A percentile compares a stretch with the other conserved stretches of the same genome.
These are phyloP conservation scores for Hylyphantes graminicola DNA, from an alignment of 1,140 invertebrate genomes.

Conservation along the genomic window DNA sequence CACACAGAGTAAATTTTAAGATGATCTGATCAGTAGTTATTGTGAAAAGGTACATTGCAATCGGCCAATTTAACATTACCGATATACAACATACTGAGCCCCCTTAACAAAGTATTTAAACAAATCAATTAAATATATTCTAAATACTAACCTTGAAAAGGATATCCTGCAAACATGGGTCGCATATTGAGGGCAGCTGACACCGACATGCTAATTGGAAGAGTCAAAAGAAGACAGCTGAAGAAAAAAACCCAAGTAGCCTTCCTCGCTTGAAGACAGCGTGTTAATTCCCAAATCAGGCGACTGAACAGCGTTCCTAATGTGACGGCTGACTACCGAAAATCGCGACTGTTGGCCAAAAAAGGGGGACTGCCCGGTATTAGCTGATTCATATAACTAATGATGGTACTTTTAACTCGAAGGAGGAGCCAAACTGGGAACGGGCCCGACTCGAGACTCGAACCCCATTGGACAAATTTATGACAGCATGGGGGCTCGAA, in stretches of 20 bases:
- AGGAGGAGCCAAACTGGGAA: constrained; percentile 10
- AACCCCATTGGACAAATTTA: constrained; percentile 9
- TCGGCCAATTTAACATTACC: too few relatives aligned
- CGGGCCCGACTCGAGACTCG: not conserved
- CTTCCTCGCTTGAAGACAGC: not conserved
- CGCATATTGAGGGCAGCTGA: constrained; percentile 82
- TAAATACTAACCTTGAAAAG: constrained; percentile 82
- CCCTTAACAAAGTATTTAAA: too few relatives aligned
- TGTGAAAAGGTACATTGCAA: too few relatives aligned
- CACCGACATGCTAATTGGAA: constrained; percentile 76
- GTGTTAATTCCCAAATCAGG: constrained; percentile 9
- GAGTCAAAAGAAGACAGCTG: not conserved
- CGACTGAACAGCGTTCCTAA: constrained; percentile 6
- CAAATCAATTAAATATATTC: too few relatives aligned
- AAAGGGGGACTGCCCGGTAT: not conserved
- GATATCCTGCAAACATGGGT: constrained; percentile 89
- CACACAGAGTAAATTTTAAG: too few relatives aligned
- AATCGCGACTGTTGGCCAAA: not conserved
- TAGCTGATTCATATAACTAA: constrained; percentile 39
- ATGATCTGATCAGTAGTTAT: too few relatives aligned
- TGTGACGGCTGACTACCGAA: constrained; percentile 7
- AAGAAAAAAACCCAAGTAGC: not conserved
- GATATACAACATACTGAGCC: too few relatives aligned
- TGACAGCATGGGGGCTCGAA: not conserved
- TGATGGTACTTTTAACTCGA: not conserved